Base-by-base conservation (phyloP, 2,797 vertebrate species). In the Oceanodroma leucorhoa region DNA sequence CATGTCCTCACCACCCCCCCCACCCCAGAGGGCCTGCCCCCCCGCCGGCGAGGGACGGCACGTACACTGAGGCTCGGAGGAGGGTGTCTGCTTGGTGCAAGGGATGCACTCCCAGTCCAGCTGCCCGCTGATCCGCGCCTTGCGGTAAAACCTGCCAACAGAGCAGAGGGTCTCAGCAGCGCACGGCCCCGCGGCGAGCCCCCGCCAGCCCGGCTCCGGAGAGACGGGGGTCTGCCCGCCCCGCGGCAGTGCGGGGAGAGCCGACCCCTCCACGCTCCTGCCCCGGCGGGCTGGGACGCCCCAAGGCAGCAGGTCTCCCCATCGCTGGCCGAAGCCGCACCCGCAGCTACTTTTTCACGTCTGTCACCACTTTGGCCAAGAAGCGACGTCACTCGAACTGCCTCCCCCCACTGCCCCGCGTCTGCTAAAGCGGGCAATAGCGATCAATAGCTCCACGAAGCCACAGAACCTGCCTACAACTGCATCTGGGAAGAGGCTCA, bases 31-130 rank as follows among this genome's bases (percentile, higher is more conserved):
- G 6, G 0, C 14, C 73, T 16, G 2, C 6, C n/a, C 22, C 4
- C 6, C 27, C 6, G 2, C 34, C 2, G 1, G 48, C 0, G 0
- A 32, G 30, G 58, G 57, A 50, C 3, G 8, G 45, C 89, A 98
- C 97, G 9, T 97, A 98, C 98, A 99, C 67, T 98, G 98, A 2
- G 93, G 93, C 80, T 98, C 97, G 0, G 97, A 98, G 51, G 97
- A 90, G 3, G 98, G 96, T 0, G 97, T 97, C 87, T 98, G 97
- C 67, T 97, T 97, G 19, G 97, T 98, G 96, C 98, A 98, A 0
- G 98, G 98, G 79, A 99, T 98, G 83, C 98, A 99, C 58, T 98
- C 98, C 95, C 97, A 96, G 91, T 98, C 98, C 95, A 98, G 98
- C 40, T 97, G 95, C 78, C 98, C 98, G 36, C 98, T 98, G 93